phyloP scores from a whole-genome alignment of 2,113 vertebrate genomes.

The Hippocampus comes region DNA sequence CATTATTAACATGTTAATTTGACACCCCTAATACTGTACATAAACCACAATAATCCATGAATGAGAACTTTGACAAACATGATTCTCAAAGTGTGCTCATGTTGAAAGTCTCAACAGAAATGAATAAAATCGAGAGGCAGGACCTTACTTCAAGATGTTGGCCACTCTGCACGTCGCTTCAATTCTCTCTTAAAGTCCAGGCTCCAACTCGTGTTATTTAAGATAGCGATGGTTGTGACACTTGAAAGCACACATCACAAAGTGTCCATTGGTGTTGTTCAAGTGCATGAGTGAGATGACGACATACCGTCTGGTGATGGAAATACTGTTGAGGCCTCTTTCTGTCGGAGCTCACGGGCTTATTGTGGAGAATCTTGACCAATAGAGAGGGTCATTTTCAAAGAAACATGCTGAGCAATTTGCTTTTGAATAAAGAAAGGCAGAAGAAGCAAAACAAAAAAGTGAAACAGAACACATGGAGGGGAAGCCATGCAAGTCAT shows the following conservation, averaged over 20 bases:
- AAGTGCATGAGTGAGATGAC: conserved; percentile 21
- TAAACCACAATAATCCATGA: too few species aligned
- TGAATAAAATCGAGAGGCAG: too few species aligned
- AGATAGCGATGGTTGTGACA: conserved; percentile 15
- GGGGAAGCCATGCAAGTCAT: conserved; percentile 42
- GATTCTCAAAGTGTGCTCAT: too few species aligned
- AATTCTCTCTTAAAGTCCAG: too few species aligned
- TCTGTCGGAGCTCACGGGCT: conserved; percentile 20
- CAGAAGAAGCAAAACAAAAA: conserved; percentile 2
- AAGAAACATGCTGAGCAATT: conserved; percentile 24
- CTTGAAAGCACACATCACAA: conserved; percentile 33
- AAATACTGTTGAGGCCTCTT: conserved; percentile 25
- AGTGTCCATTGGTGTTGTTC: conserved; percentile 2
- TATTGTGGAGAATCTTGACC: conserved; percentile 41
- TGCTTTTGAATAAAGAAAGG: conserved; percentile 22
- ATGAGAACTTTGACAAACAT: too few species aligned
- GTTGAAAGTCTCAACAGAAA: too few species aligned
- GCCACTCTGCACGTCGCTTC: too few species aligned
- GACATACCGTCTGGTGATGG: conserved; percentile 33
- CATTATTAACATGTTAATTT: too few species aligned
- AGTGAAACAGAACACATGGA: conserved; percentile 13
- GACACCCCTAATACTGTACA: too few species aligned
- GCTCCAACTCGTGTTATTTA: too few species aligned
- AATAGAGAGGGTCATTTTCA: conserved; percentile 21
- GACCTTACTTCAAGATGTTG: too few species aligned